phyloP scores from a whole-genome alignment of 2,113 vertebrate species.

The Tichodroma muraria region DNA sequence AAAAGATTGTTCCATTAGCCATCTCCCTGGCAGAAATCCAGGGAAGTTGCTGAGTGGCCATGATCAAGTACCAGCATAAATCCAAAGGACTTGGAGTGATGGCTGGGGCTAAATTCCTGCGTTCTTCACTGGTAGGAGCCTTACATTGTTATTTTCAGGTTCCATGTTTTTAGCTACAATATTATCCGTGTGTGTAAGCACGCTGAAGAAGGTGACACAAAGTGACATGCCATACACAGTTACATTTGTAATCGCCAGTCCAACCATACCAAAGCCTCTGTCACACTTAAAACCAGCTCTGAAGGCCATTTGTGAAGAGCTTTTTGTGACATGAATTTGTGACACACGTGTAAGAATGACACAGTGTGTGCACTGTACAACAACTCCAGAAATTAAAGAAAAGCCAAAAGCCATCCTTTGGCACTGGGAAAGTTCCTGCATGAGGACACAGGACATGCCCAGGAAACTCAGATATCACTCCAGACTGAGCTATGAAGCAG shows the following conservation, averaged over 20 bases:
- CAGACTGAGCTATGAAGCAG: background rate
- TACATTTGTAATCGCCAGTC: background rate
- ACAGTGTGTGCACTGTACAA: background rate
- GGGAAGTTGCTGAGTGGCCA: background rate
- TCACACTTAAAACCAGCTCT: background rate
- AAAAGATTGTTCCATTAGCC: background rate
- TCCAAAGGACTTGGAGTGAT: background rate
- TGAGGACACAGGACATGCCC: background rate
- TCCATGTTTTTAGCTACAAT: background rate
- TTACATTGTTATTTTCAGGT: background rate
- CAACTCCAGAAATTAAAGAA: background rate
- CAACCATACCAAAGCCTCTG: background rate
- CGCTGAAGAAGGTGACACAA: background rate
- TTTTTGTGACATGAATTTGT: too few relatives aligned
- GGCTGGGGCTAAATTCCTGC: background rate
- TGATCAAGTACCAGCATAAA: background rate
- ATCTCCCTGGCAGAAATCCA: slow-evolving; percentile 24
- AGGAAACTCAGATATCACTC: background rate
- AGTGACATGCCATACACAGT: background rate
- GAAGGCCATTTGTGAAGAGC: background rate
- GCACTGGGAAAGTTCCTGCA: background rate
- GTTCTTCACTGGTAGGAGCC: background rate
- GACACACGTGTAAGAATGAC: background rate
- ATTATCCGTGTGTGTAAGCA: background rate
- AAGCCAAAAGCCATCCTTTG: background rate